Base-by-base conservation (phyloP, 2,888 invertebrate genomes). In the Noctua comes region DNA sequence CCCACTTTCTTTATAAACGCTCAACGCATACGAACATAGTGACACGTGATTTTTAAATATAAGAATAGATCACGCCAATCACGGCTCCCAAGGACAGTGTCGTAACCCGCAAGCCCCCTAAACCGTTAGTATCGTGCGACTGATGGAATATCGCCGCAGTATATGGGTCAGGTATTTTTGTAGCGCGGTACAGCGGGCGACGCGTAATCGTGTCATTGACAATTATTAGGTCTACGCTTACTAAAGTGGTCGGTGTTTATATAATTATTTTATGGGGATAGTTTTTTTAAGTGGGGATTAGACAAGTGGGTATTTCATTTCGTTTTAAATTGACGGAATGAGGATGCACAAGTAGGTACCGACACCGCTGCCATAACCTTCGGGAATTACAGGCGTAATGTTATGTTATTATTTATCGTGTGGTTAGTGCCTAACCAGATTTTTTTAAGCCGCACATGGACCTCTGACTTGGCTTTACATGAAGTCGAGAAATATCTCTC, bases 121-220 rank as follows among this genome's bases (percentile, higher is more conserved):
- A 62, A 54, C 8, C 3, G 40, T 18, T 10, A 59, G 54, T 64
- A 46, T 65, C 27, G 65, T 54, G 54, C 31, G 27, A 13, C 40
- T 79, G 73, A 62, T 68, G 78, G 69, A 72, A 73, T 73, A 86
- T 54, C 24, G 36, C 11, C n/a, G 59, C 66, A 1, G 54, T 68
- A 87, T 77, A 0, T 87, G 40, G 87, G 87, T 86, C 87, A 82
- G 69, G 59, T 87, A 87, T 87, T 87, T 86, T 83, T 88, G 87
- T 76, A 46, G 27, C 71, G 59, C 79, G 84, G 79, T 86, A 86
- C 76, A 79, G 48, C n/a, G 31, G 13, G 65, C 71, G 54, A 11
- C 79, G 66, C 36, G 74, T 88, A 88, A 88, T 84, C 59, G 76
- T 88, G 86, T 84, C 88, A 88, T 82, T 82, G 82, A 66, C 84